Percentiles rank a stretch among this genome's conserved stretches.
phyloP scores from a whole-genome alignment of 2,113 vertebrate genomes.

The Seriola aureovittata region DNA sequence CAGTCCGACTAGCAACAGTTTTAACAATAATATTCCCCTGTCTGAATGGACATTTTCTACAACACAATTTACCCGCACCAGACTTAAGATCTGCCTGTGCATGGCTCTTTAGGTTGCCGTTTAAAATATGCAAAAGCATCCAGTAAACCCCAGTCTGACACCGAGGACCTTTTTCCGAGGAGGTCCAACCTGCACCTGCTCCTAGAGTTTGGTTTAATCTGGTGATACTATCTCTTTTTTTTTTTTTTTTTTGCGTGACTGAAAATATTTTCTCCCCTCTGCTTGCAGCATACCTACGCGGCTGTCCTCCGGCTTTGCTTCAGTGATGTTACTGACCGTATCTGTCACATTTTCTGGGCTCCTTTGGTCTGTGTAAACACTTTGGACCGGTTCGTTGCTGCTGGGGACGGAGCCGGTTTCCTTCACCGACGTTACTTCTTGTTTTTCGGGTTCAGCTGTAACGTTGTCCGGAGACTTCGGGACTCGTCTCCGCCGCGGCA shows the following conservation, averaged over 20 bases:
- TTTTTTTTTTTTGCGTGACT: not conserved
- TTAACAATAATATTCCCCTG: fast-evolving
- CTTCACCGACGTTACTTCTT: not conserved
- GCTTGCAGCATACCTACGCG: not conserved
- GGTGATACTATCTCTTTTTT: not conserved
- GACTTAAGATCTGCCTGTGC: fast-evolving
- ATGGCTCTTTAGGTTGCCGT: not conserved
- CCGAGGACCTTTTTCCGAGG: no score
- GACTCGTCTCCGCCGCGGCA: slow-evolving; percentile 29
- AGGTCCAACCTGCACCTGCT: not conserved
- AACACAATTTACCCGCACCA: no score
- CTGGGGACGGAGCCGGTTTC: fast-evolving
- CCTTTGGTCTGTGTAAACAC: fast-evolving
- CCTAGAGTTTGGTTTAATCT: no score
- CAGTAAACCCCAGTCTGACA: not conserved
- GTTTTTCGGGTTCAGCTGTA: not conserved
- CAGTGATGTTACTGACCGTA: not conserved
- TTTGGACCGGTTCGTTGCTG: not conserved
- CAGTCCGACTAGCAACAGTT: not conserved
- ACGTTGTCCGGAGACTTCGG: fast-evolving
- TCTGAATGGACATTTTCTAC: not conserved
- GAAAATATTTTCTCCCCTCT: not conserved
- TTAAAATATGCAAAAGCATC: not conserved
- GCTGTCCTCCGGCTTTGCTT: not conserved
- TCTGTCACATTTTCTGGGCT: not conserved